Conservation (phyloP, 2,113 vertebrate genomes). For the Pomatostomus ruficeps region DNA sequence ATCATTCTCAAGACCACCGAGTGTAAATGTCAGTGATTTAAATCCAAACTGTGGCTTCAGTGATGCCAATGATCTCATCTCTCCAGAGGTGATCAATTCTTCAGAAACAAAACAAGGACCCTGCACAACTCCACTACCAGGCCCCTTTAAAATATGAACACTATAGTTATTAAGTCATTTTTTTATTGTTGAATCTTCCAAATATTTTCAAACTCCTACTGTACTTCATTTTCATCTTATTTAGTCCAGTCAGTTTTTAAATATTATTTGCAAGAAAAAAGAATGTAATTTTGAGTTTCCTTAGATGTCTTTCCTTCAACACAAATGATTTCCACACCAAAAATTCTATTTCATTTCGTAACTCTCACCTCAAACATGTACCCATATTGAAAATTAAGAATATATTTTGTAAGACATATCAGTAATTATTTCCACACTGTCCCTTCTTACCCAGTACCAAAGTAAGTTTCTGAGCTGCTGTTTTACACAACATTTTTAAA, state of each 20-base stretch:
- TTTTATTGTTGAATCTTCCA: neutral
- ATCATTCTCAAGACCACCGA: neutral
- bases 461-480: neutral
- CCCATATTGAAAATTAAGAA: neutral
- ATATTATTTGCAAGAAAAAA: neutral
- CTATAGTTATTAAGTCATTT: neutral
- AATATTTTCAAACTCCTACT: neutral
- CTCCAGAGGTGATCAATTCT: neutral
- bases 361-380: neutral
- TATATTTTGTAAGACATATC: neutral
- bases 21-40: neutral
- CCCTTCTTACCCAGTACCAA: neutral
- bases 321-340: neutral
- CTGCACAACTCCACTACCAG: neutral
- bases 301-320: neutral
- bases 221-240: neutral
- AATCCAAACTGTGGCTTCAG: neutral
- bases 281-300: neutral
- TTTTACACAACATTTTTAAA: neutral
- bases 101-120: neutral
- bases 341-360: neutral
- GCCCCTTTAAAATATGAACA: neutral
- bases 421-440: neutral
- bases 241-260: neutral
- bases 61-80: neutral